Conservation (phyloP, 35 echinoderm and acorn worm genomes). For the Apostichopus parvimensis region DNA sequence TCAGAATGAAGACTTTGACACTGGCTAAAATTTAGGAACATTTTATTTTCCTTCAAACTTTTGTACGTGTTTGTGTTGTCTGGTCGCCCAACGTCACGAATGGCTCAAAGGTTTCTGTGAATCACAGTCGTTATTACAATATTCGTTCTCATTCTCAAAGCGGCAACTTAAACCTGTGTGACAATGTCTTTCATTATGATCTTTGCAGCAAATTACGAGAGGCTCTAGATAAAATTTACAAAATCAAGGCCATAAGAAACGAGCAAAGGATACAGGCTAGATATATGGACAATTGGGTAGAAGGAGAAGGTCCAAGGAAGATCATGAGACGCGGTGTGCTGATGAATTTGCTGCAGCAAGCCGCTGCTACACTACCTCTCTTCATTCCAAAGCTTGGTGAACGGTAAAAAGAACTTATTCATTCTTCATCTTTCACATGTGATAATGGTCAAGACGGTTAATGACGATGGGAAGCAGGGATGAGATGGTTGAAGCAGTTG, state of each 20-base stretch:
- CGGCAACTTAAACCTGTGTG: background rate
- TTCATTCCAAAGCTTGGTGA: conserved; percentile 85
- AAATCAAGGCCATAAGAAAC: conserved; percentile 76
- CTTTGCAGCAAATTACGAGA: conserved; percentile 65
- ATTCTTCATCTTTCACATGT: too few relatives aligned
- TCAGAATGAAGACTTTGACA: too few relatives aligned
- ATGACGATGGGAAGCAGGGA: too few relatives aligned
- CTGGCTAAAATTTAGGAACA: too few relatives aligned
- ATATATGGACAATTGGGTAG: conserved; percentile 57
- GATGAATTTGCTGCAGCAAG: conserved; percentile 98
- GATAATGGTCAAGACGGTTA: too few relatives aligned
- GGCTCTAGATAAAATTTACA: conserved; percentile 71
- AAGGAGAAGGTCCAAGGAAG: conserved; percentile 88
- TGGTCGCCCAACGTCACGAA: too few relatives aligned
- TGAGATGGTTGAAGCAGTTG: too few relatives aligned
- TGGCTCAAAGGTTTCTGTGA: too few relatives aligned
- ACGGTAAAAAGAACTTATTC: conserved; percentile 55
- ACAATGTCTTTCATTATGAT: background rate
- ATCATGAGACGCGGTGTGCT: conserved; percentile 94
- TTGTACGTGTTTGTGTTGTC: too few relatives aligned
- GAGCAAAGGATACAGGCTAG: conserved; percentile 83
- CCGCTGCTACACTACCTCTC: conserved; percentile 82
- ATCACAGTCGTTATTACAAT: too few relatives aligned
- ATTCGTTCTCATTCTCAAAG: too few relatives aligned
- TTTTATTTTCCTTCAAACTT: too few relatives aligned